These are phyloP conservation scores for Teinopalpus imperialis DNA, from an alignment of 2,888 invertebrate genomes.

Conservation along the genomic window DNA sequence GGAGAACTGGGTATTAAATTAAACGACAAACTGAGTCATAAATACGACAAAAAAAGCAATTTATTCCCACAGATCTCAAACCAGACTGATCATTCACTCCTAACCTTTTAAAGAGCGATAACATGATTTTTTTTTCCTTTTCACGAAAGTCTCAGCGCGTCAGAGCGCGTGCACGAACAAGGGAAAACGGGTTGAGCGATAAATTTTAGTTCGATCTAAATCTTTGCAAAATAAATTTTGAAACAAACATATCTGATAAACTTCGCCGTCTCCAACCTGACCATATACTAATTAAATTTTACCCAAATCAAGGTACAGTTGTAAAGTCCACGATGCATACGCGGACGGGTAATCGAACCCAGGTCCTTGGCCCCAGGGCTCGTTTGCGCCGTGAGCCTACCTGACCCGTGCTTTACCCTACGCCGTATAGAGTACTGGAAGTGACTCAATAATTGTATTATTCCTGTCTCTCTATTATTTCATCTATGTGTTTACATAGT, in stretches of 20 bases:
- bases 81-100: constrained; percentile 10
- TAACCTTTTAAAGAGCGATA: constrained; percentile 20
- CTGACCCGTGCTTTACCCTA: constrained; percentile 19
- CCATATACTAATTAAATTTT: constrained; percentile 22
- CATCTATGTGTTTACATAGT: no score
- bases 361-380: constrained; percentile 35
- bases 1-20: no score
- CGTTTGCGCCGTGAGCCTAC: constrained; percentile 28
- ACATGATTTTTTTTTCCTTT: constrained; percentile 1
- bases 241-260: constrained; percentile 21
- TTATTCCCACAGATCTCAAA: constrained; percentile 8
- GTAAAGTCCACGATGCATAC: constrained; percentile 15
- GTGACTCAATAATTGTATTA: background rate
- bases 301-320: constrained; percentile 23
- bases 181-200: background rate
- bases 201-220: constrained; percentile 20
- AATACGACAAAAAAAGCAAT: background rate
- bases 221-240: constrained; percentile 21
- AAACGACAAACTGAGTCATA: no score
- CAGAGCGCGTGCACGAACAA: background rate
- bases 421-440: constrained; percentile 18
- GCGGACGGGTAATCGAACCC: constrained; percentile 35
- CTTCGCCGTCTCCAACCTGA: constrained; percentile 6
- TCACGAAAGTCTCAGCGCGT: background rate
- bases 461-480: no score